Evolutionary conservation across 2,797 vertebrate species (phyloP).

Genomic region (Poeciliopsis turneri): DNA sequence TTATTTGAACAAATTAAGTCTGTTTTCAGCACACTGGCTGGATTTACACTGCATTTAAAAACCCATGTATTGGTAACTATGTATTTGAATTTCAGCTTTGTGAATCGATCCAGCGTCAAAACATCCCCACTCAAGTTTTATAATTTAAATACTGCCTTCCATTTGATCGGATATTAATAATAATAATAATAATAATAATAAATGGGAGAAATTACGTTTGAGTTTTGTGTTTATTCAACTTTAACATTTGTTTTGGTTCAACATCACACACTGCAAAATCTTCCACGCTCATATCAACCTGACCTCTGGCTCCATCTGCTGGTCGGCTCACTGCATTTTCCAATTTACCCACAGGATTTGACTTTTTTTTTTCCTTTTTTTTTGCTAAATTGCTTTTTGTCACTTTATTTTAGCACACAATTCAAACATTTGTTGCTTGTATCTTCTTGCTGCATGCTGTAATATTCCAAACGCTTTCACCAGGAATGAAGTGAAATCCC

Average conservation of each 20-base stretch:
- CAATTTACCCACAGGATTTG: not conserved
- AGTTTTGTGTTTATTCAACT: constrained; percentile 21
- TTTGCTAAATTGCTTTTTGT: not conserved
- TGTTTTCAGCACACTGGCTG: constrained; percentile 56
- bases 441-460: not conserved
- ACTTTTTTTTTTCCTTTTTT: not conserved
- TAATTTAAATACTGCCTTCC: constrained; percentile 81
- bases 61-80: constrained; percentile 6
- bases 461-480: not conserved
- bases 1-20: constrained; percentile 45
- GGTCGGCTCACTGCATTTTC: constrained; percentile 7
- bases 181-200: constrained; percentile 78
- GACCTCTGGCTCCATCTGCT: constrained; percentile 43
- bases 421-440: not conserved
- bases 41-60: constrained; percentile 45
- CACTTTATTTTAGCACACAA: not conserved
- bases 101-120: constrained; percentile 54
- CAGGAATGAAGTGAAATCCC: not conserved
- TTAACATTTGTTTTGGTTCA: not conserved
- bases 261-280: not conserved
- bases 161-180: constrained; percentile 73
- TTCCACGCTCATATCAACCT: not conserved
- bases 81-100: constrained; percentile 24
- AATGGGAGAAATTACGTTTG: constrained; percentile 65
- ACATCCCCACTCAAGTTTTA: constrained; percentile 70